Base-by-base conservation (phyloP, 2,888 invertebrate species). In the Phalera bucephala region DNA sequence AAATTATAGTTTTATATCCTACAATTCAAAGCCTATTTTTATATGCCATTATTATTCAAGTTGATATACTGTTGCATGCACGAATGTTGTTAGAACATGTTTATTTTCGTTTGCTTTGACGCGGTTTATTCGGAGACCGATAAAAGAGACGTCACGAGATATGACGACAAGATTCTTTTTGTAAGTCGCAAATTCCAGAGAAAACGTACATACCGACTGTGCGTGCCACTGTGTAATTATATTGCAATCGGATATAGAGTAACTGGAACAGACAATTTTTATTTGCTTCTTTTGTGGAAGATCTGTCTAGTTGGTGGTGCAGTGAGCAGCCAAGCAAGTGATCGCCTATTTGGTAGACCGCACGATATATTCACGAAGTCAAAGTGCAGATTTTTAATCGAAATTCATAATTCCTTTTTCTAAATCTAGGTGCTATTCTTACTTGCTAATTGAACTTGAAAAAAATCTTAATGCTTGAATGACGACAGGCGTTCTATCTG, bases 101-200 rank as follows among this genome's bases (percentile, higher is more conserved):
- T 38, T 52, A 45, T 57, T 42, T 61, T 40, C 9, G 36, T 17
- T 42, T 31, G 39, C 37, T 30, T 38, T 40, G 37, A 42, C 36
- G 44, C 14, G 21, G 33, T 46, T 54, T 54, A 63, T 63, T 50
- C 38, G 22, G 25, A 33, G 36, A 33, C 38, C 35, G 12, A 49
- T 43, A 14, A 44, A 22, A 10, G 40, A 52, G 55, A 57, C 50
- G 61, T 46, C 26, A 25, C 27, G 5, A 19, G 11, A 29, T 26
- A 40, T 50, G 60, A 60, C 52, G 48, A 33, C 36, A 41, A 22
- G 1, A 31, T 37, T 40, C n/a, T n/a, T 33, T 47, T 51, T 48
- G 9, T 38, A 23, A 4, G 27, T 35, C n/a, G 22, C 41, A 30
- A 49, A 52, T 52, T 45, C 40, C 49, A 32, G 32, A 35, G 28